Evolutionary conservation across 23 tunicate species (phyloP).

Genomic region (Phallusia fumigata): DNA sequence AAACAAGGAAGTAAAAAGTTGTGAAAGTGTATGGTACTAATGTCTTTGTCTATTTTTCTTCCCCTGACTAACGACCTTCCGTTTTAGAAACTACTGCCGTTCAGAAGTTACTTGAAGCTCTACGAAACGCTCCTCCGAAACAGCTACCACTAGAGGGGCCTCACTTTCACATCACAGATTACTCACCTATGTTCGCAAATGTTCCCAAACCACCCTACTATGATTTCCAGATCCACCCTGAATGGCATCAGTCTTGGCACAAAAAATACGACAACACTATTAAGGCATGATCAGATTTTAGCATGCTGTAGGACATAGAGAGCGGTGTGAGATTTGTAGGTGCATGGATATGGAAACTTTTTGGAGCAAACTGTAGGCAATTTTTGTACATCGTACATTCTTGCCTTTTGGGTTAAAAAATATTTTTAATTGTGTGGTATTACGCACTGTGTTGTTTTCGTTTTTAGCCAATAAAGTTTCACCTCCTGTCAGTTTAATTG

Average conservation of each 20-base stretch:
- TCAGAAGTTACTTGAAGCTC: slow-evolving; percentile 37
- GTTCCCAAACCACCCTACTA: slow-evolving; percentile 43
- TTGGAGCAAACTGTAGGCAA: too few species aligned
- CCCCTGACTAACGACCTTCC: neutral
- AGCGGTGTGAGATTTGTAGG: too few species aligned
- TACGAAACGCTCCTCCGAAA: slow-evolving; percentile 54
- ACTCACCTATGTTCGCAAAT: slow-evolving; percentile 60
- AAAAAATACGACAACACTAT: slow-evolving; percentile 64
- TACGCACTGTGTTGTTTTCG: too few species aligned
- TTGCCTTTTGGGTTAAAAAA: too few species aligned
- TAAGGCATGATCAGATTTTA: neutral
- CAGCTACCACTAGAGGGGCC: slow-evolving; percentile 65
- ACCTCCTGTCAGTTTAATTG: too few species aligned
- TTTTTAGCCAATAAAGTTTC: too few species aligned
- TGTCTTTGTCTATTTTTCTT: neutral
- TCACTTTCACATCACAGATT: slow-evolving; percentile 87
- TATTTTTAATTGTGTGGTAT: too few species aligned
- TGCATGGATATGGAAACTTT: too few species aligned
- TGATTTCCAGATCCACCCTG: slow-evolving; percentile 90
- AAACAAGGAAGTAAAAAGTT: too few species aligned
- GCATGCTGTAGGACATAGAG: too few species aligned
- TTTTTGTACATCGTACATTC: too few species aligned
- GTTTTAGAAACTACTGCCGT: slow-evolving; percentile 59
- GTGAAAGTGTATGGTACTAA: too few species aligned
- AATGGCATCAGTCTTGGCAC: slow-evolving; percentile 94